Conservation (phyloP, 2,888 invertebrate genomes). For the Hypsopygia costalis region DNA sequence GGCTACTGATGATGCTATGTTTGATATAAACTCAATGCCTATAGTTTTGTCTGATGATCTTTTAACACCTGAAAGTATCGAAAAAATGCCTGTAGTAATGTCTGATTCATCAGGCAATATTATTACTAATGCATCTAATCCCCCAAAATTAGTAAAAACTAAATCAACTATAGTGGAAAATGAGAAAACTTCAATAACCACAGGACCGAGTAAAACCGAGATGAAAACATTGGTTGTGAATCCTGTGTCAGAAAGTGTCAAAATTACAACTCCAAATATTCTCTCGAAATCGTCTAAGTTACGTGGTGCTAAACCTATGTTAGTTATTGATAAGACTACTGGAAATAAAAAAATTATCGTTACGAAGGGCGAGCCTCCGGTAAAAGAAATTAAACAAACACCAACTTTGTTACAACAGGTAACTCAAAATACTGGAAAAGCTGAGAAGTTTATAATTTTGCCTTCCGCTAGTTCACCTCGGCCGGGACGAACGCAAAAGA, state of each 20-base stretch:
- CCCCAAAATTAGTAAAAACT: conserved; percentile 53
- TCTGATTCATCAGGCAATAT: conserved; percentile 68
- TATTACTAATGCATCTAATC: conserved; percentile 44
- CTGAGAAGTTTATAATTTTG: conserved; percentile 68
- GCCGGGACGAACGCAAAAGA: conserved; percentile 63
- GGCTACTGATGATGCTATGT: conserved; percentile 65
- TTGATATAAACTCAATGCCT: conserved; percentile 89
- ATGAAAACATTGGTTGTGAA: conserved; percentile 64
- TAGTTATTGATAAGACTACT: conserved; percentile 68
- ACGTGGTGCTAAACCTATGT: conserved; percentile 66
- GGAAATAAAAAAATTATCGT: conserved; percentile 73
- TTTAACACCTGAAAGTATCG: conserved; percentile 83
- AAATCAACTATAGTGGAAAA: conserved; percentile 45
- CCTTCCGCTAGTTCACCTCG: conserved; percentile 56
- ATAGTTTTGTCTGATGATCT: conserved; percentile 87
- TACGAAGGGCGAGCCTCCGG: conserved; percentile 55
- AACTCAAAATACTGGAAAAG: conserved; percentile 42
- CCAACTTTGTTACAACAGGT: conserved; percentile 46
- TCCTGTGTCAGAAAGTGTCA: conserved; percentile 49
- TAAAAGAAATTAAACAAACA: conserved; percentile 54
- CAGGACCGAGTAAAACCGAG: conserved; percentile 49
- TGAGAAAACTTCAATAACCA: conserved; percentile 47
- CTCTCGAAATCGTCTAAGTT: conserved; percentile 71
- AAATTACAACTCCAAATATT: conserved; percentile 69
- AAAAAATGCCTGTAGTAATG: conserved; percentile 84